A percentile compares a stretch with the other conserved stretches of the same genome.
phyloP scores from a whole-genome alignment of 2,888 invertebrate genomes.

The Ectemnius lituratus region DNA sequence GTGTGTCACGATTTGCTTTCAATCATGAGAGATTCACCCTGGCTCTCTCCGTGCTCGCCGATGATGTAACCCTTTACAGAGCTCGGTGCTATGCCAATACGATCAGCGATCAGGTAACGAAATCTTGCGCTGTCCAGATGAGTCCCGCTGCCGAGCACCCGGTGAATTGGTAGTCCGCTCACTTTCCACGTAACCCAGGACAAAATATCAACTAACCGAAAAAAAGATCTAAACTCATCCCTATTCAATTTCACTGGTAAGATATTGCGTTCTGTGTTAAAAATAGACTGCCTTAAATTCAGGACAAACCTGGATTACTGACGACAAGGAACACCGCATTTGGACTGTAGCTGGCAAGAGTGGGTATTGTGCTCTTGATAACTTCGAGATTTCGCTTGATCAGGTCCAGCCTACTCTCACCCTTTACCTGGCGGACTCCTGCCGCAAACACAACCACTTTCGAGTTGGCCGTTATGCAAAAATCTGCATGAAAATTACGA shows the following conservation, averaged over 20 bases:
- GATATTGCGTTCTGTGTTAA: neutral
- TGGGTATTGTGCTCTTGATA: constrained; percentile 79
- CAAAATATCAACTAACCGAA: constrained; percentile 80
- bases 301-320: constrained; percentile 79
- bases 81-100: constrained; percentile 80
- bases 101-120: constrained; percentile 80
- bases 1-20: neutral
- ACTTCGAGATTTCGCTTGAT: constrained; percentile 80
- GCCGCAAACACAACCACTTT: constrained; percentile 80
- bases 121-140: constrained; percentile 83
- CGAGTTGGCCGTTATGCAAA: constrained; percentile 78
- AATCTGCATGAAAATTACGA: constrained; percentile 71
- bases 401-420: constrained; percentile 79
- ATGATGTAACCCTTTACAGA: constrained; percentile 82
- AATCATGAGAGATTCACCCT: constrained; percentile 76
- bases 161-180: constrained; percentile 81
- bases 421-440: constrained; percentile 80
- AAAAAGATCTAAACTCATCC: neutral
- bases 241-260: neutral
- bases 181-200: constrained; percentile 84
- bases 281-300: neutral
- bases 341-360: constrained; percentile 80
- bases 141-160: constrained; percentile 83
- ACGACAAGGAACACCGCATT: constrained; percentile 80
- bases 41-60: constrained; percentile 84